These are phyloP conservation scores for Conops quadrifasciatus DNA, from an alignment of 2,888 invertebrate genomes.

Conservation along the genomic window DNA sequence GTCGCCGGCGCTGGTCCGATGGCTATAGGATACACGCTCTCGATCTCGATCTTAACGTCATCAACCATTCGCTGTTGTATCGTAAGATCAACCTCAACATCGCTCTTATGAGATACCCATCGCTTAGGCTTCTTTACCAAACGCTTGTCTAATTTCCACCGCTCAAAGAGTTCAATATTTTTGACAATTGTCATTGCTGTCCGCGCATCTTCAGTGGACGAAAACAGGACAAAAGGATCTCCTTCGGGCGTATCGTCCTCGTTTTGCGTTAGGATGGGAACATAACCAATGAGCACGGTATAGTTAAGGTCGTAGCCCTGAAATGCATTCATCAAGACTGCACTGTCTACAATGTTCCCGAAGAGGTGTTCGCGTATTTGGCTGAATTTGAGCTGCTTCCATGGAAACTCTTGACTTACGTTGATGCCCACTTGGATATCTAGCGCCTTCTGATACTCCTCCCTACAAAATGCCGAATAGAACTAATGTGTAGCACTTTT, in stretches of 20 bases:
- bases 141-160: slow-evolving; percentile 67
- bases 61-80: slow-evolving; percentile 68
- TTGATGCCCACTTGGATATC: slow-evolving; percentile 74
- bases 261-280: slow-evolving; percentile 69
- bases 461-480: slow-evolving; percentile 36
- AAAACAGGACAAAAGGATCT: slow-evolving; percentile 77
- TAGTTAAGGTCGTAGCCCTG: slow-evolving; percentile 62
- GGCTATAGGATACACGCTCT: slow-evolving; percentile 70
- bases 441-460: slow-evolving; percentile 60
- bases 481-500: not conserved
- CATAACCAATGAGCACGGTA: slow-evolving; percentile 72
- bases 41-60: slow-evolving; percentile 74
- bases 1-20: slow-evolving; percentile 61
- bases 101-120: slow-evolving; percentile 75
- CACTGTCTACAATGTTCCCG: slow-evolving; percentile 60
- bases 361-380: slow-evolving; percentile 71
- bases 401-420: slow-evolving; percentile 78
- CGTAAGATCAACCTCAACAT: slow-evolving; percentile 70
- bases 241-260: slow-evolving; percentile 67
- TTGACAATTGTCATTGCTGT: slow-evolving; percentile 67
- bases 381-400: slow-evolving; percentile 73
- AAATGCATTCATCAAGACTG: slow-evolving; percentile 63
- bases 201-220: slow-evolving; percentile 66
- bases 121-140: slow-evolving; percentile 68
- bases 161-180: slow-evolving; percentile 67